A percentile compares a stretch with the other conserved stretches of the same genome.
These are phyloP conservation scores for Drosophila virilis DNA, from an alignment of 1,140 invertebrate genomes.

Conservation along the genomic window DNA sequence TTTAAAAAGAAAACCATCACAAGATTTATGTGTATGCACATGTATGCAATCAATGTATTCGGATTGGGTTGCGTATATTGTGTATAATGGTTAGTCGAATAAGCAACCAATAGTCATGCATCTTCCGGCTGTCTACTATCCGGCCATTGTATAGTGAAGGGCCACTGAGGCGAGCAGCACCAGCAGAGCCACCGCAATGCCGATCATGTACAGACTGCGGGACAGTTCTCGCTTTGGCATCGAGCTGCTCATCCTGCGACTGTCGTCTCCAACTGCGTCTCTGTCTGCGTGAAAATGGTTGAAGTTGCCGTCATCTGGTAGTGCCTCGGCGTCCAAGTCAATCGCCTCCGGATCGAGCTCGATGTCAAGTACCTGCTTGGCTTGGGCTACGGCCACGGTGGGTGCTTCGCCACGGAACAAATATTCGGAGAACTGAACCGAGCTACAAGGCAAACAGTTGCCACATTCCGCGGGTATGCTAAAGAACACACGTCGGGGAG, in stretches of 20 bases:
- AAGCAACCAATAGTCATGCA: slow-evolving; percentile 13
- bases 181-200: slow-evolving; percentile 70
- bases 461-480: slow-evolving; percentile 51
- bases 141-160: slow-evolving; percentile 62
- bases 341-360: slow-evolving; percentile 71
- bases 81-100: slow-evolving; percentile 24
- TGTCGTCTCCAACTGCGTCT: slow-evolving; percentile 34
- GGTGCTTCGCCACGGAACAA: slow-evolving; percentile 79
- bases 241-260: slow-evolving; percentile 42
- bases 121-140: slow-evolving; percentile 32
- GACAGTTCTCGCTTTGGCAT: slow-evolving; percentile 74
- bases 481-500: slow-evolving; percentile 77
- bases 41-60: slow-evolving; percentile 59
- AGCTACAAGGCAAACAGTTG: not conserved
- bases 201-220: slow-evolving; percentile 75
- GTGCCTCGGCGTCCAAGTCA: slow-evolving; percentile 61
- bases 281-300: not conserved
- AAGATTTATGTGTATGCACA: slow-evolving; percentile 59
- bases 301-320: slow-evolving; percentile 69
- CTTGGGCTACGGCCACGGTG: slow-evolving; percentile 73
- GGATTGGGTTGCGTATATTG: slow-evolving; percentile 50
- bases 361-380: slow-evolving; percentile 78
- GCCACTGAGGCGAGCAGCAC: slow-evolving; percentile 70
- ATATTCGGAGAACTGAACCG: slow-evolving; percentile 80
- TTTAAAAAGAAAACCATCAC: slow-evolving; percentile 74